These are phyloP conservation scores for Planiliza haematocheilus DNA, from an alignment of 2,113 vertebrate species.

Conservation along the genomic window DNA sequence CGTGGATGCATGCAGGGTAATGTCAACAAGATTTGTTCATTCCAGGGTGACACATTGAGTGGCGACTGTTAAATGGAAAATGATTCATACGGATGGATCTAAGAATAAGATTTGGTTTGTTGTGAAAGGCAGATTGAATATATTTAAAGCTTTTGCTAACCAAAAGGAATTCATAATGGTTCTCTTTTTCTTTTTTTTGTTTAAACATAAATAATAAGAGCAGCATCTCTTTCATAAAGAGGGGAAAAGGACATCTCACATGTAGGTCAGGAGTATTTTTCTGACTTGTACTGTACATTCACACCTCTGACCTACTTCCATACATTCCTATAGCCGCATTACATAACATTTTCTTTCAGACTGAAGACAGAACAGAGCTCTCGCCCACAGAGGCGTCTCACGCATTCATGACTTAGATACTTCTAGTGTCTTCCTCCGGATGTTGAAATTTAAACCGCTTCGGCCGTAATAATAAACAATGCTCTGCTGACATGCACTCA, in stretches of 20 bases:
- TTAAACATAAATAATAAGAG: too few relatives aligned
- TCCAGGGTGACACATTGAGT: constrained; percentile 20
- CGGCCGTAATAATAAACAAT: neutral
- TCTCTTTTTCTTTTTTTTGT: too few relatives aligned
- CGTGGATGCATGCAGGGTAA: constrained; percentile 17
- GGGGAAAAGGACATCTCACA: neutral
- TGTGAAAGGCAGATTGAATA: neutral
- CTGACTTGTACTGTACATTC: too few relatives aligned
- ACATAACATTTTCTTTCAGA: constrained; percentile 25
- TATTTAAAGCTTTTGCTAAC: neutral
- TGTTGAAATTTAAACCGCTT: constrained; percentile 6
- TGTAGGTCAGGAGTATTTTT: neutral
- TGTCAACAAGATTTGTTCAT: constrained; percentile 31
- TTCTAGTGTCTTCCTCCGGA: constrained; percentile 14
- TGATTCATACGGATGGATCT: neutral
- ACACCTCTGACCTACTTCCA: constrained; percentile 40
- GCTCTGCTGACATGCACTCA: too few relatives aligned
- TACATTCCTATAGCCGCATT: constrained; percentile 13
- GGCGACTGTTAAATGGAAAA: constrained; percentile 29
- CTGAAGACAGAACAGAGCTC: constrained; percentile 1
- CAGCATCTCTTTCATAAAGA: neutral
- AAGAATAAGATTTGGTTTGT: constrained; percentile 26
- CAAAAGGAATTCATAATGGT: neutral
- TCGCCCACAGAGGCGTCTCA: neutral
- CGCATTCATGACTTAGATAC: constrained; percentile 23